These are phyloP conservation scores for Ptycholaimellus sp. DNA, from an alignment of 2,888 invertebrate species.

Conservation along the genomic window DNA sequence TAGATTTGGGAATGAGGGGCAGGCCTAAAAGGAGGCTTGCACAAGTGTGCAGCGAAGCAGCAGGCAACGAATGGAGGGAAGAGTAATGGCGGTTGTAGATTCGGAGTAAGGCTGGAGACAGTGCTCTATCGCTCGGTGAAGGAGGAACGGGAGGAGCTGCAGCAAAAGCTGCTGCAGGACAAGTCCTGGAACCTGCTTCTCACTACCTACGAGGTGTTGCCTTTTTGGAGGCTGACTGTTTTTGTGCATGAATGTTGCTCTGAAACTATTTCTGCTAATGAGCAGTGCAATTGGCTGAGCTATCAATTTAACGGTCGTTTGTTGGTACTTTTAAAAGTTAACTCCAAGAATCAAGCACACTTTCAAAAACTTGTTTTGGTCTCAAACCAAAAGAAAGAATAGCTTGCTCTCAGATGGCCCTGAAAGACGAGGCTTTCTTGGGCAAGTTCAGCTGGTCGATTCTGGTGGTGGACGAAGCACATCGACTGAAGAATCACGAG, in stretches of 20 bases:
- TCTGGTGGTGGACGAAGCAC: slow-evolving; percentile 94
- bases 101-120: slow-evolving; percentile 24
- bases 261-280: background rate
- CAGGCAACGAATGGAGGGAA: too few species aligned
- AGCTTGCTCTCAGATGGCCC: slow-evolving; percentile 45
- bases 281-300: background rate
- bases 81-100: background rate
- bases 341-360: too few species aligned
- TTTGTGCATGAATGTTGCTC: too few species aligned
- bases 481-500: slow-evolving; percentile 80
- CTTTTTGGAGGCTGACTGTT: too few species aligned
- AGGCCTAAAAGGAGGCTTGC: background rate
- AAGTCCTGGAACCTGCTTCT: slow-evolving; percentile 19
- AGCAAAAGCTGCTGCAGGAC: slow-evolving; percentile 11
- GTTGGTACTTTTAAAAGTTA: too few species aligned
- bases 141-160: slow-evolving; percentile 19
- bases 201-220: slow-evolving; percentile 28
- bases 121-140: slow-evolving; percentile 25
- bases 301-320: background rate
- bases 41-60: too few species aligned
- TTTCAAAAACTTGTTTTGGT: too few species aligned
- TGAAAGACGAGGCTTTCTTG: slow-evolving; percentile 75
- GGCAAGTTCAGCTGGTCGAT: slow-evolving; percentile 73
- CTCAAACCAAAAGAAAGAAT: too few species aligned
- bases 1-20: background rate